Evolutionary conservation across 2,888 invertebrate genomes (phyloP).

Genomic region (Neoaliturus tenellus): DNA sequence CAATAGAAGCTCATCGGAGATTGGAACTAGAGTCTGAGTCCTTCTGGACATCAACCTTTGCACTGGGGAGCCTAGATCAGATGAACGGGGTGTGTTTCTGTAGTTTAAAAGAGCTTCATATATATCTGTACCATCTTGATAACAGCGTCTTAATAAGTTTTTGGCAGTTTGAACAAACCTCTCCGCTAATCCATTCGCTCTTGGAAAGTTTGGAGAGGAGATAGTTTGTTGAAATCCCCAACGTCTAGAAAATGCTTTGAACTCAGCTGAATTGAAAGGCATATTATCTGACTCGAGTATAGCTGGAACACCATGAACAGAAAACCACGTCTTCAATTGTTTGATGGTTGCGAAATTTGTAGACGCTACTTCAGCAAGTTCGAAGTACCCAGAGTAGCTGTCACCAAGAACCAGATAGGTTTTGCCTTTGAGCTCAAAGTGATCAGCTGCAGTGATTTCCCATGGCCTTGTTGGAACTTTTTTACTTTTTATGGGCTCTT

Average conservation of each 20-base stretch:
- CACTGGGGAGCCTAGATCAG: slow-evolving; percentile 2
- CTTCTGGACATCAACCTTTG: slow-evolving; percentile 16
- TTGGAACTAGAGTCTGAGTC: background rate
- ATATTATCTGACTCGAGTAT: background rate
- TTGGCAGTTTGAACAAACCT: background rate
- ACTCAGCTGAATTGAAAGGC: background rate
- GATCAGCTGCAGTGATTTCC: too few species aligned
- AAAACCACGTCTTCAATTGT: background rate
- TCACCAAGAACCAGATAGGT: background rate
- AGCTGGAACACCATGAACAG: background rate
- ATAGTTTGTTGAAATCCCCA: background rate
- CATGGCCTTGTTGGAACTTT: too few species aligned
- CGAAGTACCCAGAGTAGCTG: background rate
- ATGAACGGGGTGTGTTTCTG: background rate
- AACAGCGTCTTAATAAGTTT: background rate
- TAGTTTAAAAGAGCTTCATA: background rate
- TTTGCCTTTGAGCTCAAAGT: background rate
- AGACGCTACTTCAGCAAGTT: background rate
- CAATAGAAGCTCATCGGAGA: background rate
- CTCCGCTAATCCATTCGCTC: background rate
- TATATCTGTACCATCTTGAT: background rate
- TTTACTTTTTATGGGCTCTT: too few species aligned
- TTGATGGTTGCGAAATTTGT: background rate
- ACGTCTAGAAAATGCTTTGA: background rate
- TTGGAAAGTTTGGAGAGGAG: background rate